Evolutionary conservation across 2,888 invertebrate genomes (phyloP).

Genomic region (Aromia moschata): DNA sequence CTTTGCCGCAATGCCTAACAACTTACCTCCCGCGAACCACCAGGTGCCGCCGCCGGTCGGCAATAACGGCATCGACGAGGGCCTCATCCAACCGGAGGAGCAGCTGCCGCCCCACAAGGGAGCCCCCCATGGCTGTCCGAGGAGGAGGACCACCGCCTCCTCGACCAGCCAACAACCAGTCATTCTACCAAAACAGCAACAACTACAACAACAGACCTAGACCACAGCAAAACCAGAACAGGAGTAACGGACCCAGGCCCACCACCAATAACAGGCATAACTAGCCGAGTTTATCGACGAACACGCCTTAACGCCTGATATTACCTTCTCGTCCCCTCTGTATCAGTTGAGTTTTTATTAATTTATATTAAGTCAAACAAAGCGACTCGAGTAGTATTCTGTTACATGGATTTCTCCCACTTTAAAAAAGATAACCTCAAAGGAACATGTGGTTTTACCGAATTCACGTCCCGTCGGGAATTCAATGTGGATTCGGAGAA

Average conservation of each 20-base stretch:
- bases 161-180: slow-evolving; percentile 48
- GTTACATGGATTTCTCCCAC: background rate
- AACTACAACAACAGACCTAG: slow-evolving; percentile 55
- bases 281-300: slow-evolving; percentile 18
- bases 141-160: too few relatives aligned
- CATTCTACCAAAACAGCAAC: slow-evolving; percentile 59
- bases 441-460: slow-evolving; percentile 17
- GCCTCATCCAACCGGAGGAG: slow-evolving; percentile 61
- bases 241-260: slow-evolving; percentile 50
- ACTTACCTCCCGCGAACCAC: slow-evolving; percentile 51
- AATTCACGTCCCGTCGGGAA: background rate
- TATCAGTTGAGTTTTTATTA: slow-evolving; percentile 31
- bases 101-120: slow-evolving; percentile 42
- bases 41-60: slow-evolving; percentile 46
- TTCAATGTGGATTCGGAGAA: slow-evolving; percentile 13
- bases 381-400: slow-evolving; percentile 7
- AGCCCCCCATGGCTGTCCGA: too few relatives aligned
- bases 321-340: slow-evolving; percentile 34
- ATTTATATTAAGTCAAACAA: slow-evolving; percentile 34
- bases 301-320: slow-evolving; percentile 30
- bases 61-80: slow-evolving; percentile 46
- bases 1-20: slow-evolving; percentile 43
- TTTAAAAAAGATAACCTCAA: slow-evolving; percentile 19
- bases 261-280: slow-evolving; percentile 40
- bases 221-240: slow-evolving; percentile 45